Base-by-base conservation (phyloP, 2,888 invertebrate genomes). In the Pycnomerus fuliginosus region DNA sequence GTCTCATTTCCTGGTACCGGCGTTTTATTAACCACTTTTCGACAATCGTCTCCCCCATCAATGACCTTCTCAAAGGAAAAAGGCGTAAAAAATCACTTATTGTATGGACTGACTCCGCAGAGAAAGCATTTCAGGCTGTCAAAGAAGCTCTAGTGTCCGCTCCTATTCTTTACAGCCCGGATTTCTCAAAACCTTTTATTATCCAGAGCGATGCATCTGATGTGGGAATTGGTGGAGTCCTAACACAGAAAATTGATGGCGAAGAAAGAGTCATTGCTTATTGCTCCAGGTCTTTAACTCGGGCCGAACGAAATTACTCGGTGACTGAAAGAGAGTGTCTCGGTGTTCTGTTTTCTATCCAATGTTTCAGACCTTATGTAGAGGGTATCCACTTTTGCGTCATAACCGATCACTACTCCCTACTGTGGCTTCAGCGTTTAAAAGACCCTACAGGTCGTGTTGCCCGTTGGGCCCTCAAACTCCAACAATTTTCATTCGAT, bases 101-200 rank as follows among this genome's bases (percentile, higher is more conserved):
- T 24, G 8, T 16, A 3, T 61, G 55, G 61, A 38, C 48, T 1
- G n/a, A 16, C 1, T 44, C 50, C 4, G 50, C 45, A 35, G 39
- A 56, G 7, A 13, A 10, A 1, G 16, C 51, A 1, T 54, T 53
- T 30, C 11, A 20, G 4, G 1, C 2, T 1, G 35, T 59, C 10
- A 58, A 56, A 38, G 32, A 50, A 8, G 25, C 8, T 25, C 29
- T 56, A n/a, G 30, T 53, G 11, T 38, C 46, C 1, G 56, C 56
- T 10, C 55, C 57, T 3, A 41, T 58, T 16, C 23, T 58, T n/a
- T 35, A 36, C 4, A 52, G 53, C 30, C 56, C 57, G 1, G 51
- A 58, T 39, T 58, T 58, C 28, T 10, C 3, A 10, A n/a, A 20
- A 3, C 28, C 41, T 3, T 56, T 53, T 27, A 27, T 24, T 1